Evolutionary conservation across 2,888 invertebrate species (phyloP).

Genomic region (Lasioglossum vierecki): DNA sequence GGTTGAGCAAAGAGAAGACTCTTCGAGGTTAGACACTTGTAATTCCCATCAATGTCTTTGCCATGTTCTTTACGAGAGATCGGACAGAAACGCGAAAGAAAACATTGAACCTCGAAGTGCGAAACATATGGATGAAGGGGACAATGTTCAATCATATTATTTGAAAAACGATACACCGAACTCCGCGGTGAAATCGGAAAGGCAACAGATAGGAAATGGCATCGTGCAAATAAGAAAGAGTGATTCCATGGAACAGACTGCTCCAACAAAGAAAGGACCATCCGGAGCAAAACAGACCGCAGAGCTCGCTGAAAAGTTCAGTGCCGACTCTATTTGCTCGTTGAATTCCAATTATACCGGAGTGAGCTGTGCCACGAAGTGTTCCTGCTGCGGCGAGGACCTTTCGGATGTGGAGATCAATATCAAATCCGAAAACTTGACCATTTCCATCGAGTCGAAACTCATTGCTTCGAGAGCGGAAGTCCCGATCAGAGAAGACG

Average conservation of each 20-base stretch:
- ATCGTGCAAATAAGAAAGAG: background rate
- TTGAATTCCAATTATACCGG: background rate
- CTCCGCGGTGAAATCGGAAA: background rate
- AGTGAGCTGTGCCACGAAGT: background rate
- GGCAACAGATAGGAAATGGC: background rate
- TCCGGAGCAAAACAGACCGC: background rate
- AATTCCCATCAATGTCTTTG: background rate
- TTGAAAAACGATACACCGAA: background rate
- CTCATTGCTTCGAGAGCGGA: background rate
- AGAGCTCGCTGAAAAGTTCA: background rate
- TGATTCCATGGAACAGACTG: background rate
- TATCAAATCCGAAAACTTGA: background rate
- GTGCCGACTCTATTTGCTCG: constrained; percentile 8
- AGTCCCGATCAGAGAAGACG: background rate
- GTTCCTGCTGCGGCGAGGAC: constrained; percentile 32
- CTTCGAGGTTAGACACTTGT: background rate
- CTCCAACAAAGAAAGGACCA: background rate
- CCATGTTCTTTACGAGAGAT: background rate
- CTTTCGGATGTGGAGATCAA: background rate
- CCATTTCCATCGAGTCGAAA: background rate
- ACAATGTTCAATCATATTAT: background rate
- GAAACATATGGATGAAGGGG: no score
- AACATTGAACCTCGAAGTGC: background rate
- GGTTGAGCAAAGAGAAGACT: background rate
- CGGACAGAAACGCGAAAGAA: background rate